Evolutionary conservation across 2,113 vertebrate genomes (phyloP).

Genomic region (Xiphophorus couchianus): DNA sequence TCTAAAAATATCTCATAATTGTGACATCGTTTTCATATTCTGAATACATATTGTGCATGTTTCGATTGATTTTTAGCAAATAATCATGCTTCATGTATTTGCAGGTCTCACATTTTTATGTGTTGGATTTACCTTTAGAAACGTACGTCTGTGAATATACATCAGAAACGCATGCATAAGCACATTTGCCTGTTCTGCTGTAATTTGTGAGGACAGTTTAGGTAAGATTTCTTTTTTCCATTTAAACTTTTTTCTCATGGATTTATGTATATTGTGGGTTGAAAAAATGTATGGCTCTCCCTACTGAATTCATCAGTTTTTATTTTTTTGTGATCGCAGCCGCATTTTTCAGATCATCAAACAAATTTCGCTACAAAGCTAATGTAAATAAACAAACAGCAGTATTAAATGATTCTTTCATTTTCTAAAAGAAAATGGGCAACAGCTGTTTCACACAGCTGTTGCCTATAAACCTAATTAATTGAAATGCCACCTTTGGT

Average conservation of each 20-base stretch:
- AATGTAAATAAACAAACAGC: background rate
- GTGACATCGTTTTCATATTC: constrained; percentile 23
- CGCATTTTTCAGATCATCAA: background rate
- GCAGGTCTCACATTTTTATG: background rate
- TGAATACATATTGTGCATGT: constrained; percentile 13
- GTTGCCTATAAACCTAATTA: background rate
- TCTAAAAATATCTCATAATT: background rate
- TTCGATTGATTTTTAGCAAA: constrained; percentile 9
- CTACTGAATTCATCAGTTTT: background rate
- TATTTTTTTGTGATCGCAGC: too few species aligned
- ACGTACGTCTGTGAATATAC: background rate
- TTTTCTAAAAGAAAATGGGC: background rate
- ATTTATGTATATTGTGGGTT: background rate
- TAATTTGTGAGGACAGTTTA: background rate
- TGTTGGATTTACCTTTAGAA: background rate
- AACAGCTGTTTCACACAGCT: background rate
- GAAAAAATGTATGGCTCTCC: background rate
- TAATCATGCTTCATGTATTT: constrained; percentile 1
- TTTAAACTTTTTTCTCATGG: background rate
- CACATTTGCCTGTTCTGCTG: background rate
- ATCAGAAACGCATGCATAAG: background rate
- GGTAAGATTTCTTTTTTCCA: too few species aligned
- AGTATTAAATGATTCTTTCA: background rate
- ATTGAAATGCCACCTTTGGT: background rate
- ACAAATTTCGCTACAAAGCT: background rate